Evolutionary conservation across 2,888 invertebrate species (phyloP), one percentile per base, ranked within the genome.

Genomic region (Acanthococcus lagerstroemiae): DNA sequence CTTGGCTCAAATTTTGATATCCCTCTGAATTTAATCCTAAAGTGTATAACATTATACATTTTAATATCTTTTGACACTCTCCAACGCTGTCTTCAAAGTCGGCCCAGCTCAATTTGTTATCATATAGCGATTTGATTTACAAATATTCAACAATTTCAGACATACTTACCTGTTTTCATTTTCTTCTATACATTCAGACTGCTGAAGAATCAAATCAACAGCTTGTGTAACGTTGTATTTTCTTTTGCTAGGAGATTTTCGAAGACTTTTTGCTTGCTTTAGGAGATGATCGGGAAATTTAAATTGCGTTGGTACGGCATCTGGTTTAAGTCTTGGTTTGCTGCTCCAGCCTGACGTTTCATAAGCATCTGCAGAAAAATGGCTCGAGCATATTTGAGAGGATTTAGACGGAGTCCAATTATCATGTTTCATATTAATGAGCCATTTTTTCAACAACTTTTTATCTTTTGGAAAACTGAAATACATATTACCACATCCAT

Each of bases 381-480:
- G 45, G 17, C 44, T 30, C 9, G 6, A 15, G 24, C 45, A 57
- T 24, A 57, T 22, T 57, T 57, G 30, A 5, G 44, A 57, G n/a
- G 21, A 44, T 45, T 57, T 57, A 12, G 22, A 22, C 12, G 45
- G 57, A 15, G 15, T 45, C 37, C 22, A 57, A 30, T 9, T 24
- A 30, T 57, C 45, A 2, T 24, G 37, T 22, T 12, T 3, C 15
- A 57, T 57, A n/a, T 44, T 45, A n/a, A 25, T 22, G 6, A 44
- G 21, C 24, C 45, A 45, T 45, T 57, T 57, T 57, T 37, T 56
- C 9, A 12, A 22, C 22, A 45, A 57, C 9, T 37, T 1, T 5
- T 6, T 24, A 57, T 57, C 45, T 44, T 44, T 57, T 22, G 57
- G 45, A 57, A 57, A 57, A 57, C 57, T 57, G 12, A 15, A 57